Evolutionary conservation across 2,797 vertebrate species (phyloP).

Genomic region (Mus minutoides): DNA sequence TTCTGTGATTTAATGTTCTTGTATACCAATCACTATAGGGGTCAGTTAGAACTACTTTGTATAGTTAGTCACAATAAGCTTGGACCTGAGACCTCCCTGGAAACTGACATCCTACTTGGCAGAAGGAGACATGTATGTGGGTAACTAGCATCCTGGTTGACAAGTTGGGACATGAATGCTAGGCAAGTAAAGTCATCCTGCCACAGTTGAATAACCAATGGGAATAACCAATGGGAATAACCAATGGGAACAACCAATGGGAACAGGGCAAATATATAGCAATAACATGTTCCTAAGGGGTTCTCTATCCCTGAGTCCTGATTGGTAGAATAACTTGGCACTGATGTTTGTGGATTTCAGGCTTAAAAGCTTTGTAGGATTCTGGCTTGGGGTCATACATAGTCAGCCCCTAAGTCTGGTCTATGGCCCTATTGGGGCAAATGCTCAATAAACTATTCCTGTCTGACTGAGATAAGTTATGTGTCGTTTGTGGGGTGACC

Average conservation of each 20-base stretch:
- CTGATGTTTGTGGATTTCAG: neutral
- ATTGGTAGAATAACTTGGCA: neutral
- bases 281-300: neutral
- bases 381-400: neutral
- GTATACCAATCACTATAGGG: neutral
- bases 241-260: neutral
- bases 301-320: neutral
- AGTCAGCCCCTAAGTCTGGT: neutral
- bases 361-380: neutral
- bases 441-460: neutral
- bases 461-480: neutral
- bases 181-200: neutral
- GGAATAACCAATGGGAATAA: no score
- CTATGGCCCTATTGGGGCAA: neutral
- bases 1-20: neutral
- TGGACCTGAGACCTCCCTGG: neutral
- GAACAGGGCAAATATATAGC: neutral
- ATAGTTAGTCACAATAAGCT: neutral
- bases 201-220: neutral
- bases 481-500: neutral
- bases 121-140: neutral
- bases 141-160: neutral
- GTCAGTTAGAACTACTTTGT: neutral
- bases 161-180: neutral
- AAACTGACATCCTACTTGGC: neutral